Evolutionary conservation across 2,797 vertebrate species (phyloP).

Genomic region (Myotis myotis): DNA sequence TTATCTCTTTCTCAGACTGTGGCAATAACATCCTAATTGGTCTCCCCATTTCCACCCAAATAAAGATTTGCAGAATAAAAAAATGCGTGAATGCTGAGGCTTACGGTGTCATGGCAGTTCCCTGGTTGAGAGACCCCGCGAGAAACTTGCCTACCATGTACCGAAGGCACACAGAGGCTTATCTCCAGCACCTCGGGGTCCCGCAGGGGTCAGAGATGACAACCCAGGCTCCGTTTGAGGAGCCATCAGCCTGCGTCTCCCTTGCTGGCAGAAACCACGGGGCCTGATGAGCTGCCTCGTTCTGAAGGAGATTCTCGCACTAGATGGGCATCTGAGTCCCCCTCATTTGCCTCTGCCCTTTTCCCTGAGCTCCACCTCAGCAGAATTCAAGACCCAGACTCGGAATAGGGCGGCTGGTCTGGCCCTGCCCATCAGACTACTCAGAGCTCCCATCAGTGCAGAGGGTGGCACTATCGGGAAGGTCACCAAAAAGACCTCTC

Average conservation of each 20-base stretch:
- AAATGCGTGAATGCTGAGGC: neutral
- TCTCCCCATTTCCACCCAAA: constrained; percentile 52
- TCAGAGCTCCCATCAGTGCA: neutral
- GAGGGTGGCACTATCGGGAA: neutral
- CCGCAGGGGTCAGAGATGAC: neutral
- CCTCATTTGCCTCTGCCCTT: neutral
- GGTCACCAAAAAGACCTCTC: neutral
- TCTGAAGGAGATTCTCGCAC: neutral
- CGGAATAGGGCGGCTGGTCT: neutral
- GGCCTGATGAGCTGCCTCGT: neutral
- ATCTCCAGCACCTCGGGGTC: neutral
- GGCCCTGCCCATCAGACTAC: too few species aligned
- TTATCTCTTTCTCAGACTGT: constrained; percentile 32
- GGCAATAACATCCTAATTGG: constrained; percentile 40
- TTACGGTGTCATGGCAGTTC: neutral
- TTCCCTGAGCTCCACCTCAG: neutral
- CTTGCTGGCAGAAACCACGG: neutral
- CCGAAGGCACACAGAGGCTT: neutral
- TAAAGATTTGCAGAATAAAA: constrained; percentile 34
- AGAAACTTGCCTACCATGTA: neutral
- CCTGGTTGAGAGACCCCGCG: neutral
- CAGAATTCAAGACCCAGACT: neutral
- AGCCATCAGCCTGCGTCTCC: neutral
- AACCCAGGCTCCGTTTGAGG: neutral
- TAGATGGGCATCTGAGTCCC: neutral